phyloP scores from a whole-genome alignment of 2,113 vertebrate species.

The Megaceryle maxima region DNA sequence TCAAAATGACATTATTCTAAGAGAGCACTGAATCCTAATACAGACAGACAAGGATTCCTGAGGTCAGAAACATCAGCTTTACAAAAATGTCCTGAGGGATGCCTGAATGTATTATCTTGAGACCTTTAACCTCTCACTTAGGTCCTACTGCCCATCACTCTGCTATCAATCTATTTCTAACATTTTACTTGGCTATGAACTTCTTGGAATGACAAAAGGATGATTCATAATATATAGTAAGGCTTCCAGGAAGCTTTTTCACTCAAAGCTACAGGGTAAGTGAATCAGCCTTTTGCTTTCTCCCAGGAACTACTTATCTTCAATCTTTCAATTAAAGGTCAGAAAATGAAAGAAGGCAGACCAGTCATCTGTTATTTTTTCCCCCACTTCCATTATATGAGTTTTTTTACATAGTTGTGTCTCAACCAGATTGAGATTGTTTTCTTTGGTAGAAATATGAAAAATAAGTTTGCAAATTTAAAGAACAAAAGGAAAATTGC shows the following conservation, averaged over 20 bases:
- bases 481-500: conserved; percentile 5
- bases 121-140: conserved; percentile 68
- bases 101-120: conserved; percentile 63
- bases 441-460: conserved; percentile 45
- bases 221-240: conserved; percentile 74
- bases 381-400: background rate
- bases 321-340: conserved; percentile 85
- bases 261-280: conserved; percentile 72
- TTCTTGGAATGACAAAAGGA: conserved; percentile 74
- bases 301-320: conserved; percentile 78
- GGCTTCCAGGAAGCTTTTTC: conserved; percentile 73
- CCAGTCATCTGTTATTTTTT: conserved; percentile 56
- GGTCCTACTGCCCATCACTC: conserved; percentile 52
- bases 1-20: conserved; percentile 63
- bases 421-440: conserved; percentile 10
- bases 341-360: conserved; percentile 71
- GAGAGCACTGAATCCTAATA: conserved; percentile 64
- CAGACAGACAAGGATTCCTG: conserved; percentile 39
- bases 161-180: conserved; percentile 72
- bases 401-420: conserved; percentile 27
- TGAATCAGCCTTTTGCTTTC: conserved; percentile 78
- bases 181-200: conserved; percentile 74
- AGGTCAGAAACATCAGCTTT: conserved; percentile 70
- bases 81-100: conserved; percentile 61
- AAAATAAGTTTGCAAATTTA: conserved; percentile 41